Percentiles rank a stretch among this genome's conserved stretches.
Evolutionary conservation across 2,113 vertebrate genomes (phyloP).

Genomic region (Sphaerodactylus townsendi): DNA sequence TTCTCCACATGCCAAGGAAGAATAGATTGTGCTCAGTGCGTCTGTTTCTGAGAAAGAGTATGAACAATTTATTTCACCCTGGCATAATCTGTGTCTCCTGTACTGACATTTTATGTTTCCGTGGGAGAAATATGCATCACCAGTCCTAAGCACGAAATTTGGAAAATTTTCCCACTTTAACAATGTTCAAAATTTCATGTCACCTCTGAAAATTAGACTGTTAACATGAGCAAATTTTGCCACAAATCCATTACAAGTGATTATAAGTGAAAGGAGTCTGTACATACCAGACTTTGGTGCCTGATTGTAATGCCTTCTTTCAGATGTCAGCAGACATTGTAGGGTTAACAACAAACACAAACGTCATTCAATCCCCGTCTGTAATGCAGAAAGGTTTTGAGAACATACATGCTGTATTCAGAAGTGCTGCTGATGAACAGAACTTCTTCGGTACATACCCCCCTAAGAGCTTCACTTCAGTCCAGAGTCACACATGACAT

Average conservation of each 20-base stretch:
- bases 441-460: neutral
- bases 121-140: too few species aligned
- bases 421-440: neutral
- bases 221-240: neutral
- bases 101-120: neutral
- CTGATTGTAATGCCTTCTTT: constrained; percentile 57
- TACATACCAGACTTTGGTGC: constrained; percentile 57
- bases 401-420: neutral
- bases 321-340: constrained; percentile 41
- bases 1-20: neutral
- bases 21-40: too few species aligned
- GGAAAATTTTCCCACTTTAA: neutral
- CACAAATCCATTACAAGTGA: constrained; percentile 26
- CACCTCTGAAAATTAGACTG: neutral
- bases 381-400: constrained; percentile 27
- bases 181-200: neutral
- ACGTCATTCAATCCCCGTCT: neutral
- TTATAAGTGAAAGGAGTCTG: constrained; percentile 41
- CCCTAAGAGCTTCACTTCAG: constrained; percentile 2
- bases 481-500: neutral
- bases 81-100: neutral
- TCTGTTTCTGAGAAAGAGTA: neutral
- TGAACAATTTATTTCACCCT: neutral
- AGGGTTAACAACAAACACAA: constrained; percentile 57
- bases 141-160: neutral